These are phyloP conservation scores for Sebastes fasciatus DNA, from an alignment of 2,113 vertebrate genomes.

Conservation along the genomic window DNA sequence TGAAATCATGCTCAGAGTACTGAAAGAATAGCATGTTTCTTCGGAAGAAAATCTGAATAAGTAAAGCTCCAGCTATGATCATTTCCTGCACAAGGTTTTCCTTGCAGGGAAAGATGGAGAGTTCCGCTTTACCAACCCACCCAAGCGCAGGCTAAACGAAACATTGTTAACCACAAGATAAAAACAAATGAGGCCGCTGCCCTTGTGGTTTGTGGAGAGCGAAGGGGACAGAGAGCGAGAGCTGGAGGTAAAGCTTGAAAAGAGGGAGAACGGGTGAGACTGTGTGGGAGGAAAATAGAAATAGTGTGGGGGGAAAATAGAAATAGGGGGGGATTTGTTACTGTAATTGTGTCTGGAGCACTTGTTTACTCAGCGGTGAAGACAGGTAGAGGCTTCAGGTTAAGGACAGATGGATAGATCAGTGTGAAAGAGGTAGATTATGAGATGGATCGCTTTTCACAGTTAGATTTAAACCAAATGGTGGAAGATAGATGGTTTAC, in stretches of 20 bases:
- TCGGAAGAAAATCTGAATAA: slow-evolving; percentile 15
- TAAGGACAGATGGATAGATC: slow-evolving; percentile 57
- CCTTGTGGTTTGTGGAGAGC: slow-evolving; percentile 53
- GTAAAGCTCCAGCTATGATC: slow-evolving; percentile 2
- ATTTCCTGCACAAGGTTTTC: slow-evolving; percentile 10
- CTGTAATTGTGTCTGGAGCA: slow-evolving; percentile 65
- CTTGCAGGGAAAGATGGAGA: not conserved
- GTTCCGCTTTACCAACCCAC: slow-evolving; percentile 29
- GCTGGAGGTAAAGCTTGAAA: slow-evolving; percentile 45
- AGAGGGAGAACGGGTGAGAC: slow-evolving; percentile 30
- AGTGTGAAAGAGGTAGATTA: slow-evolving; percentile 51
- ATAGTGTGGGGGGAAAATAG: slow-evolving; percentile 61
- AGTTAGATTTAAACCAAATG: slow-evolving; percentile 31
- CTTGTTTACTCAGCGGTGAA: slow-evolving; percentile 49
- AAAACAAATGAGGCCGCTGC: slow-evolving; percentile 67
- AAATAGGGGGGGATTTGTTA: slow-evolving; percentile 56
- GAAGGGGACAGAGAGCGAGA: slow-evolving; percentile 22
- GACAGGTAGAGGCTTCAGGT: slow-evolving; percentile 55
- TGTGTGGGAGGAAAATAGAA: slow-evolving; percentile 63
- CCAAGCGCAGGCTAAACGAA: slow-evolving; percentile 48
- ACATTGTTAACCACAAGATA: slow-evolving; percentile 57
- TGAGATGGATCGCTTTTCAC: slow-evolving; percentile 53
- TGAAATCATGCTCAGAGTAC: not conserved
- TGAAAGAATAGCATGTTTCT: not conserved
- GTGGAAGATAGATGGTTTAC: slow-evolving; percentile 51